phyloP scores from a whole-genome alignment of 2,113 vertebrate genomes.

The Oreocharis arfaki region DNA sequence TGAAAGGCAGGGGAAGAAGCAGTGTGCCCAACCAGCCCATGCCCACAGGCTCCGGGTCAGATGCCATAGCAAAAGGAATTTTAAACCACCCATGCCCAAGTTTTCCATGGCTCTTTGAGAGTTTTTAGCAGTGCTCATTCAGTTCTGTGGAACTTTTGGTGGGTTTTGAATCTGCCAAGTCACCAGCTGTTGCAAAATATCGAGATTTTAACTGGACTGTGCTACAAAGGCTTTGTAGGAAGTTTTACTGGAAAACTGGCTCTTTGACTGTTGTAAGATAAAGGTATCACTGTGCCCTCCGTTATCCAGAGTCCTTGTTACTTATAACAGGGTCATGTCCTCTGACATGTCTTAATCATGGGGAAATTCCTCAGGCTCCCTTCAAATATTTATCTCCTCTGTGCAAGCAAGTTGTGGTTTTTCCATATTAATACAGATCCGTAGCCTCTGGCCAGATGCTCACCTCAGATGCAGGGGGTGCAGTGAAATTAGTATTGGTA shows the following conservation, averaged over 20 bases:
- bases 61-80: neutral
- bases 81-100: neutral
- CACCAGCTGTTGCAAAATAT: neutral
- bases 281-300: neutral
- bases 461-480: neutral
- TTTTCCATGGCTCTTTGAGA: neutral
- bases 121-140: neutral
- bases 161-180: neutral
- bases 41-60: neutral
- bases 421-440: neutral
- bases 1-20: neutral
- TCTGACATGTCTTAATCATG: slow-evolving; percentile 13
- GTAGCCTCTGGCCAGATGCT: neutral
- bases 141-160: neutral
- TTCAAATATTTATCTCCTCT: slow-evolving; percentile 32
- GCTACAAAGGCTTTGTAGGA: neutral
- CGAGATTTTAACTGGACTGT: neutral
- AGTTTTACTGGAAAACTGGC: neutral
- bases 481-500: neutral
- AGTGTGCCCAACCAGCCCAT: fast-evolving
- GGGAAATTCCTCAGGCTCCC: neutral
- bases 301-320: neutral
- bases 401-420: neutral
- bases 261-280: neutral
- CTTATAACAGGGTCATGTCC: neutral